A percentile compares a stretch with the other conserved stretches of the same genome.
Conservation (phyloP, 2,113 vertebrate genomes). For the Toxotes jaculatrix region DNA sequence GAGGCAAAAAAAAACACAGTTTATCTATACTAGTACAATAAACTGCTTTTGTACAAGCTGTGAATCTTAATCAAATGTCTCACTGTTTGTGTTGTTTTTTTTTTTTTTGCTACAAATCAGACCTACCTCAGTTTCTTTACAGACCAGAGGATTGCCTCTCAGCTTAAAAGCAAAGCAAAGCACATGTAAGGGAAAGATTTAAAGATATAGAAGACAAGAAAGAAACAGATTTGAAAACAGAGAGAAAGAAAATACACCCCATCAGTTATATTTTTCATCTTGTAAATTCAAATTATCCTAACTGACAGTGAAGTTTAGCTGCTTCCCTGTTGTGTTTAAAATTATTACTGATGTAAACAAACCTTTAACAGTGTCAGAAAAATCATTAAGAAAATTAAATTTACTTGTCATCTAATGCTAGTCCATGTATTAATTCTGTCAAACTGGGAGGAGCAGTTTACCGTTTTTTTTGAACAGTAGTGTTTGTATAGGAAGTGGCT, state of each 20-base stretch:
- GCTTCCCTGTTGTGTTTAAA: neutral
- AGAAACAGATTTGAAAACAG: neutral
- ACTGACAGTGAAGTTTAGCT: neutral
- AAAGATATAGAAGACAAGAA: neutral
- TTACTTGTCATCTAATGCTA: neutral
- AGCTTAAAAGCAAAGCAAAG: neutral
- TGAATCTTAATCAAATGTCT: conserved; percentile 1
- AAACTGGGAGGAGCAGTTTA: neutral
- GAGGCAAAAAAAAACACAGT: neutral
- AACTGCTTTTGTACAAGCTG: neutral
- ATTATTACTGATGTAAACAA: neutral
- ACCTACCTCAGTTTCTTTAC: neutral
- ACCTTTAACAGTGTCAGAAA: neutral
- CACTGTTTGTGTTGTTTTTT: neutral
- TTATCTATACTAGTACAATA: neutral
- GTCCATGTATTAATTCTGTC: neutral
- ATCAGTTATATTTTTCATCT: too few species aligned
- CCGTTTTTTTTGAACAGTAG: neutral
- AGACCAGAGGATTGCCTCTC: neutral
- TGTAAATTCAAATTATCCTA: neutral
- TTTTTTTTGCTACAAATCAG: neutral
- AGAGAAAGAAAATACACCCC: neutral
- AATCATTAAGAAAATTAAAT: neutral
- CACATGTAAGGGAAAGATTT: neutral
- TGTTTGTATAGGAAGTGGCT: neutral